Evolutionary conservation across 2,797 vertebrate genomes (phyloP).

Genomic region (Nothura maculosa): DNA sequence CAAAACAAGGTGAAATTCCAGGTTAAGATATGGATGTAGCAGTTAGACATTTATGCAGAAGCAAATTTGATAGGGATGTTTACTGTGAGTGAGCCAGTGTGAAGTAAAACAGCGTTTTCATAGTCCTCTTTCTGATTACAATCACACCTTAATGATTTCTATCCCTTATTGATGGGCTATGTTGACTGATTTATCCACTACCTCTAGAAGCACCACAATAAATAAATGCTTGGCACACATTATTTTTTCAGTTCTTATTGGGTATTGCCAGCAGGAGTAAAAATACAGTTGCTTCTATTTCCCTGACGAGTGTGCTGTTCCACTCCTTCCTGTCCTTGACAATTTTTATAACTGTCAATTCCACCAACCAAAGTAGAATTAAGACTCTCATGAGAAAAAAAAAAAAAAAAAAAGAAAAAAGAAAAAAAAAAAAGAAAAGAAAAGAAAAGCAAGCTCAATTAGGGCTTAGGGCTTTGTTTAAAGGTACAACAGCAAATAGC

Average conservation of each 20-base stretch:
- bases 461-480: not conserved
- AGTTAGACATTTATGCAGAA: not conserved
- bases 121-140: not conserved
- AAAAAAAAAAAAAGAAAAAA: not conserved
- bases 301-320: not conserved
- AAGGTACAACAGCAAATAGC: not conserved
- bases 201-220: not conserved
- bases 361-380: not conserved
- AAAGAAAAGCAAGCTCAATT: no score
- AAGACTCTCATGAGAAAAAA: not conserved
- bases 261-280: not conserved
- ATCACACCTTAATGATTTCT: constrained; percentile 3
- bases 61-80: not conserved
- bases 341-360: not conserved
- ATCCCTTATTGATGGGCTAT: fast-evolving
- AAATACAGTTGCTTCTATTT: not conserved
- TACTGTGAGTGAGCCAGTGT: not conserved
- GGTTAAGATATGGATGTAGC: not conserved
- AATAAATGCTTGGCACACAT: not conserved
- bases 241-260: not conserved
- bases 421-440: not conserved
- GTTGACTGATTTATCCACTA: not conserved
- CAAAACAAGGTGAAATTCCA: not conserved
- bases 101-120: not conserved
- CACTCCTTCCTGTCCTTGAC: not conserved